Percentiles rank a stretch among this genome's conserved stretches.
Conservation (phyloP, 2,888 invertebrate species). For the Drosophila prolongata region DNA sequence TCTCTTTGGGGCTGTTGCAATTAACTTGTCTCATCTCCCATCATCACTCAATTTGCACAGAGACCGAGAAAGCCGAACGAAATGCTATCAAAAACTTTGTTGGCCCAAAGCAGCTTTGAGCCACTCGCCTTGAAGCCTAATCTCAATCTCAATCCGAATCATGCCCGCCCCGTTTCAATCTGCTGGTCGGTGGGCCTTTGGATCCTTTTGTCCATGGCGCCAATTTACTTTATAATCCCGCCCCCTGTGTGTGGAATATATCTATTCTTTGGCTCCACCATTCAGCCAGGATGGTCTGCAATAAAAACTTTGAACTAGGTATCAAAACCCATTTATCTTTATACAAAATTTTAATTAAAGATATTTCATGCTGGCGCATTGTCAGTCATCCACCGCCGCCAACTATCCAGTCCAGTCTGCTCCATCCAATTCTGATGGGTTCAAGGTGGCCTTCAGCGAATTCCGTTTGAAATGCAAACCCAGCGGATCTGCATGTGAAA, state of each 20-base stretch:
- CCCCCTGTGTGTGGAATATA: slow-evolving; percentile 12
- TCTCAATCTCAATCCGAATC: slow-evolving; percentile 46
- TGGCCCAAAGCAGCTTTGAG: slow-evolving; percentile 42
- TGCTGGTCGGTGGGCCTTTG: slow-evolving; percentile 58
- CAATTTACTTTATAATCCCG: slow-evolving; percentile 64
- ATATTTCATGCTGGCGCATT: slow-evolving; percentile 73
- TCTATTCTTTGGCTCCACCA: slow-evolving; percentile 1
- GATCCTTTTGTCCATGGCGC: slow-evolving; percentile 61
- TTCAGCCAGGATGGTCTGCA: slow-evolving; percentile 43
- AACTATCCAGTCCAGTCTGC: slow-evolving; percentile 16
- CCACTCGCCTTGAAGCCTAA: slow-evolving; percentile 45
- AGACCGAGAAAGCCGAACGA: slow-evolving; percentile 31
- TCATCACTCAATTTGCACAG: slow-evolving; percentile 44
- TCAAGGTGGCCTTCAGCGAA: slow-evolving; percentile 47
- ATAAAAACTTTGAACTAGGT: slow-evolving; percentile 74
- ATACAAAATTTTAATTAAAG: slow-evolving; percentile 77
- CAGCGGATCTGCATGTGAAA: slow-evolving; percentile 64
- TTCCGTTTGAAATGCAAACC: slow-evolving; percentile 58
- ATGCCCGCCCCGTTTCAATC: slow-evolving; percentile 48
- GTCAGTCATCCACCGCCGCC: slow-evolving; percentile 44
- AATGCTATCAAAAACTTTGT: slow-evolving; percentile 72
- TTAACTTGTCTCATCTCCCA: slow-evolving; percentile 25
- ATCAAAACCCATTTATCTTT: slow-evolving; percentile 78
- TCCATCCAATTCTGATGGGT: slow-evolving; percentile 23
- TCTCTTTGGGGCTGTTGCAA: slow-evolving; percentile 12